These are phyloP conservation scores for Drosophila athabasca DNA, from an alignment of 1,140 invertebrate genomes.

Conservation along the genomic window DNA sequence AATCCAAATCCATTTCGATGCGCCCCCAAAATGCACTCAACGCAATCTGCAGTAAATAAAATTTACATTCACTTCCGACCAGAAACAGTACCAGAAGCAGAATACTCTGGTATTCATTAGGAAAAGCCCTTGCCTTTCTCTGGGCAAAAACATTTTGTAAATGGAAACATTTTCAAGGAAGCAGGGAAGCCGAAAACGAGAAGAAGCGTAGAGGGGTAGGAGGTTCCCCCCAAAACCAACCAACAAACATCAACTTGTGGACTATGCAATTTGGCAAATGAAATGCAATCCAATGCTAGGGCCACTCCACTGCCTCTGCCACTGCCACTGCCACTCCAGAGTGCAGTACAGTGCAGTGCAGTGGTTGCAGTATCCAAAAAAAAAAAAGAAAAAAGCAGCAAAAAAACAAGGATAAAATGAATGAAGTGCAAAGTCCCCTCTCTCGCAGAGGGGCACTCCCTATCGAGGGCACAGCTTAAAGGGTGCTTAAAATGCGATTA, in stretches of 20 bases:
- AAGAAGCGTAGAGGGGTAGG: background rate
- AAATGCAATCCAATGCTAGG: conserved; percentile 23
- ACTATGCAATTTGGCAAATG: conserved; percentile 64
- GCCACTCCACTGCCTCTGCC: background rate
- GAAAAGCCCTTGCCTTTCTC: background rate
- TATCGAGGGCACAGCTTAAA: conserved; percentile 60
- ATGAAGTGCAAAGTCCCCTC: conserved; percentile 35
- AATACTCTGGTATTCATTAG: conserved; percentile 13
- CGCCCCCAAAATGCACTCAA: too few relatives aligned
- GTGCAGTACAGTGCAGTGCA: conserved; percentile 5
- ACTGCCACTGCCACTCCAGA: conserved; percentile 12
- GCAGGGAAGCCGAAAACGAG: too few relatives aligned
- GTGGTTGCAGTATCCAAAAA: too few relatives aligned
- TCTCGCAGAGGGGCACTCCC: conserved; percentile 2
- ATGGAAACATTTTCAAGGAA: conserved; percentile 22
- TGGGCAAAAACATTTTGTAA: conserved; percentile 7
- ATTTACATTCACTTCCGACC: conserved; percentile 7
- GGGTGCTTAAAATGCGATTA: conserved; percentile 77
- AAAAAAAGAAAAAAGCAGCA: conserved; percentile 13
- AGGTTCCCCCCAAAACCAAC: background rate
- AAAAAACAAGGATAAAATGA: conserved; percentile 30
- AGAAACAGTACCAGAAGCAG: background rate
- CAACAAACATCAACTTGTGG: conserved; percentile 26
- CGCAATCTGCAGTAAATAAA: conserved; percentile 21
- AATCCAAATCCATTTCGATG: background rate